Conservation (phyloP, 2,113 vertebrate species). For the Poeciliopsis prolifica region DNA sequence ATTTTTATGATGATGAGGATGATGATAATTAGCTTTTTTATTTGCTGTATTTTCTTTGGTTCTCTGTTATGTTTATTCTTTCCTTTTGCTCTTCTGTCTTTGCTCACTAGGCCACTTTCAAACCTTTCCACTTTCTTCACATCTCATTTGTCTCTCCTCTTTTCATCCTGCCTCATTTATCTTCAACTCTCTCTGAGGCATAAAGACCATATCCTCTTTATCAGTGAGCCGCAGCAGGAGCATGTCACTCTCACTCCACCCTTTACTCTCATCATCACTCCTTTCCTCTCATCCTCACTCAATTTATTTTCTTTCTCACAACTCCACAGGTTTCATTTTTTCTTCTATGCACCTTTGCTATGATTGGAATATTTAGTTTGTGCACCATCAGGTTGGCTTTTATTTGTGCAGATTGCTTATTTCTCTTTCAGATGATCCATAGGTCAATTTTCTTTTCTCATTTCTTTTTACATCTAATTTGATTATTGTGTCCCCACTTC, state of each 20-base stretch:
- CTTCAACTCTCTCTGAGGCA: conserved; percentile 41
- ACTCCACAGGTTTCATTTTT: conserved; percentile 17
- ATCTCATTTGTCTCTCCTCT: conserved; percentile 44
- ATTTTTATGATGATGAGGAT: conserved; percentile 14
- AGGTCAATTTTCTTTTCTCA: neutral
- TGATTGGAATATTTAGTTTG: conserved; percentile 31
- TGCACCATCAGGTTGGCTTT: conserved; percentile 8
- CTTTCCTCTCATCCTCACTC: conserved; percentile 30
- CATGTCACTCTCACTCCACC: conserved; percentile 38
- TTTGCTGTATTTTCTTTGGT: conserved; percentile 14
- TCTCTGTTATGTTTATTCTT: neutral
- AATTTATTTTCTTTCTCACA: conserved; percentile 16
- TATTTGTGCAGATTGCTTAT: conserved; percentile 23
- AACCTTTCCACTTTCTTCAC: conserved; percentile 31
- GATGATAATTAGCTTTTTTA: conserved; percentile 12
- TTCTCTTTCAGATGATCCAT: conserved; percentile 13
- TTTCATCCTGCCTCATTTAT: conserved; percentile 57
- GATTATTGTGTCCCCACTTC: conserved; percentile 1
- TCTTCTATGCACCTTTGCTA: conserved; percentile 11
- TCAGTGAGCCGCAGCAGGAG: conserved; percentile 58
- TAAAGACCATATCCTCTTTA: conserved; percentile 55
- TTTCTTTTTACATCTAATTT: conserved; percentile 14
- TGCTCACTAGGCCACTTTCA: conserved; percentile 16
- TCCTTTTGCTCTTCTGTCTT: conserved; percentile 7
- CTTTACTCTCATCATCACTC: conserved; percentile 37